Base-by-base conservation (phyloP, 2,888 invertebrate species). In the Oligia fasciuncula region DNA sequence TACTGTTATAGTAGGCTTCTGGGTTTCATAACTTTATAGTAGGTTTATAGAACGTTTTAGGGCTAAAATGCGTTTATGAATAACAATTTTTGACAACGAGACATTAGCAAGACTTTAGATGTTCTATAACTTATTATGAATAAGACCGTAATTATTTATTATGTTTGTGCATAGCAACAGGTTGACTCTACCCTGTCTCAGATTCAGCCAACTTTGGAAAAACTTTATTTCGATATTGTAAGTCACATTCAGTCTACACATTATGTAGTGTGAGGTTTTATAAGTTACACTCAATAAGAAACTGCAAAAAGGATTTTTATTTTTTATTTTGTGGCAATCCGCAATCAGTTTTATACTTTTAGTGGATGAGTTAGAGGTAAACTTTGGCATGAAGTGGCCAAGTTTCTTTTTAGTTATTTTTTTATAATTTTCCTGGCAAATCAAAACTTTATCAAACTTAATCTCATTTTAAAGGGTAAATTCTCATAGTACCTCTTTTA, bases 151-250 rank as follows among this genome's bases (percentile, higher is more conserved):
- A 57, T 73, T 65, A 65, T 65, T 79, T 73, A 49, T 17, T 29
- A 80, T 46, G 73, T 57, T 54, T 80, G 29, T 13, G 40, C 40
- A 40, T 9, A 66, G 65, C 81, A 71, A 79, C 81, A 81, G 81
- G 79, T 78, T 57, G 40, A 23, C 17, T 17, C 11, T 14, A 14
- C 49, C 40, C 3, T 14, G 14, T 19, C n/a, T 43, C 43, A 43
- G 19, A n/a, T 46, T 14, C 11, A 8, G 19, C 0, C 0, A 35
- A 35, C 8, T 69, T 51, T 29, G 29, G 0, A 43, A 14, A n/a
- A 17, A 51, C 1, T 29, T 11, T 54, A 35, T 29, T n/a, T 46
- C 4, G n/a, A 17, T n/a, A 9, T 11, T 2, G 8, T 9, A 35
- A 35, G 23, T 29, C 2, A 40, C 5, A 23, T 23, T 65, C 40